Percentiles rank a stretch among this genome's conserved stretches.
Evolutionary conservation across 2,113 vertebrate species (phyloP).

Genomic region (Zingel zingel): DNA sequence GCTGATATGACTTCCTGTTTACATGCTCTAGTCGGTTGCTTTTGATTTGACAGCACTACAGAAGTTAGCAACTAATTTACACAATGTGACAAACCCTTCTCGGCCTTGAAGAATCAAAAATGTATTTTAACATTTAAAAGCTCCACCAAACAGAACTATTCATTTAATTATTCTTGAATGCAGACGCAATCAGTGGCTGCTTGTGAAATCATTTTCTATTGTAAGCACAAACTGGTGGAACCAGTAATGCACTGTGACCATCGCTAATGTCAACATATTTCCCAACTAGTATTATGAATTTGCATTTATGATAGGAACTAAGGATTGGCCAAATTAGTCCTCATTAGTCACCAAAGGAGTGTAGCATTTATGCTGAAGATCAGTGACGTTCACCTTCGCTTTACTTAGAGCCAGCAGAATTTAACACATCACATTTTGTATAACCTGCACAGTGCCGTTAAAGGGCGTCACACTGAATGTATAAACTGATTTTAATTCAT

Average conservation of each 20-base stretch:
- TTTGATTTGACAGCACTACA: too few relatives aligned
- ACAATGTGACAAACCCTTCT: neutral
- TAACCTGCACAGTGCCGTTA: neutral
- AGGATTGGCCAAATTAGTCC: slow-evolving; percentile 48
- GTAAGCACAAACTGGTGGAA: slow-evolving; percentile 44
- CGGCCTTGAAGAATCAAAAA: neutral
- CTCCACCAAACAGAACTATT: neutral
- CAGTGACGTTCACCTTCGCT: neutral
- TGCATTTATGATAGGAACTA: neutral
- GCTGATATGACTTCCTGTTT: too few relatives aligned
- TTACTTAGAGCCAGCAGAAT: neutral
- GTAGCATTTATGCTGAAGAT: slow-evolving; percentile 5
- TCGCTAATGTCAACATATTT: slow-evolving; percentile 47
- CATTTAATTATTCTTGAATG: neutral
- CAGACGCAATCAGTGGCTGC: neutral
- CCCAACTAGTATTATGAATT: slow-evolving; percentile 14
- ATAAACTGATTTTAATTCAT: neutral
- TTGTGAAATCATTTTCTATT: slow-evolving; percentile 11
- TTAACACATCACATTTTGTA: neutral
- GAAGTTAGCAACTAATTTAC: too few relatives aligned
- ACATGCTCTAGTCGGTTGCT: too few relatives aligned
- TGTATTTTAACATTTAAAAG: neutral
- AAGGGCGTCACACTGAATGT: neutral
- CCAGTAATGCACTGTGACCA: slow-evolving; percentile 47
- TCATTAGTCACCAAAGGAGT: slow-evolving; percentile 29